Evolutionary conservation across 2,797 vertebrate genomes (phyloP).

Genomic region (Sebastes goodei): DNA sequence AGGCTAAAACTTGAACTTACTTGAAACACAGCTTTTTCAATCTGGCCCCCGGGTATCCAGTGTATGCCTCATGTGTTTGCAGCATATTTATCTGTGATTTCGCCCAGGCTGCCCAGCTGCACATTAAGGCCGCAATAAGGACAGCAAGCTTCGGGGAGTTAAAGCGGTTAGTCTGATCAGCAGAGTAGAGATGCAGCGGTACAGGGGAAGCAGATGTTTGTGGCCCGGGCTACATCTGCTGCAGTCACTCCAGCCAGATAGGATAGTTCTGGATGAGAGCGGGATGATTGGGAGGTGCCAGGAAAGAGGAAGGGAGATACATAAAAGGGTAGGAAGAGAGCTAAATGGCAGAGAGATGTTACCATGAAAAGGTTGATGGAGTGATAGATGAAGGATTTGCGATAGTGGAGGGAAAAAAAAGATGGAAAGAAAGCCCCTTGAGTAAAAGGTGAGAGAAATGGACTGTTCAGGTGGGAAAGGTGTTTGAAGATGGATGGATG

Average conservation of each 20-base stretch:
- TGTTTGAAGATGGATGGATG: conserved; percentile 67
- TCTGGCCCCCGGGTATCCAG: conserved; percentile 24
- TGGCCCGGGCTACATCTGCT: conserved; percentile 74
- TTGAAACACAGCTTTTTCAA: conserved; percentile 16
- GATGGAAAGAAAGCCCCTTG: conserved; percentile 29
- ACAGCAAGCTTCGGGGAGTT: conserved; percentile 75
- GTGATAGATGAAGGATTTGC: conserved; percentile 47
- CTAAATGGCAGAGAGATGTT: conserved; percentile 39
- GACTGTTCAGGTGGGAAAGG: conserved; percentile 43
- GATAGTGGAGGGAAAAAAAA: conserved; percentile 5
- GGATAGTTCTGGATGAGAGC: conserved; percentile 32
- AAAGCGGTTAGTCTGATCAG: conserved; percentile 73
- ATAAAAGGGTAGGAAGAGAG: background rate
- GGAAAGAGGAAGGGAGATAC: background rate
- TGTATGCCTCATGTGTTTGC: conserved; percentile 38
- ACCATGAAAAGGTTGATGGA: conserved; percentile 38
- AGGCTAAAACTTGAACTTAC: conserved; percentile 17
- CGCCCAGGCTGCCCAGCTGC: conserved; percentile 74
- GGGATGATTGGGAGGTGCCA: background rate
- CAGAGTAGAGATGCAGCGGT: conserved; percentile 67
- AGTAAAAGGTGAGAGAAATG: conserved; percentile 43
- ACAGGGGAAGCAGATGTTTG: conserved; percentile 81
- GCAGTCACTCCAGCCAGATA: conserved; percentile 65
- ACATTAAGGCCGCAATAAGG: conserved; percentile 70
- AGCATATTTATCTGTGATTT: conserved; percentile 64